Conservation (phyloP, 2,888 invertebrate genomes). For the Mimas tiliae region DNA sequence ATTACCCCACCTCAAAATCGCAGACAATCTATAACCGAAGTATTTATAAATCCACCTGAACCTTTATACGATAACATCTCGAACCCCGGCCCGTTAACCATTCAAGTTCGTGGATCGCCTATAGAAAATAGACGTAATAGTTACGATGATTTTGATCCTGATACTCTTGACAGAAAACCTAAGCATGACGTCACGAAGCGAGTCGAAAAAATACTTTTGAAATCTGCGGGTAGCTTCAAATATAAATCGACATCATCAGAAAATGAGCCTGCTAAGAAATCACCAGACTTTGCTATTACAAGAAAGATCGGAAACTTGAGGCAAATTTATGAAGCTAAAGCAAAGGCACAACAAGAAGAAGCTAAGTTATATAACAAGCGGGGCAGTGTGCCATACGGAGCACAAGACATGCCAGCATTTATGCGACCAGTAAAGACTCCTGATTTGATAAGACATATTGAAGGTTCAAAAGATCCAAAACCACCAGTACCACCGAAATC, state of each 20-base stretch:
- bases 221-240: slow-evolving; percentile 90
- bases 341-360: slow-evolving; percentile 70
- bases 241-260: slow-evolving; percentile 71
- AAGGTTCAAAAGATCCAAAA: slow-evolving; percentile 61
- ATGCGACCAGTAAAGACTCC: slow-evolving; percentile 62
- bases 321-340: slow-evolving; percentile 91
- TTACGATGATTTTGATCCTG: slow-evolving; percentile 92
- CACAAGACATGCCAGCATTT: slow-evolving; percentile 63
- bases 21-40: slow-evolving; percentile 86
- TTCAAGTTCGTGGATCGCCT: slow-evolving; percentile 91
- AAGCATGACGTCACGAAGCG: slow-evolving; percentile 68
- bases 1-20: slow-evolving; percentile 61
- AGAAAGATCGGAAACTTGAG: slow-evolving; percentile 89
- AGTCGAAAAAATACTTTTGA: slow-evolving; percentile 83
- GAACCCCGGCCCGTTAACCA: slow-evolving; percentile 91
- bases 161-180: slow-evolving; percentile 92
- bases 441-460: slow-evolving; percentile 66
- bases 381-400: slow-evolving; percentile 65
- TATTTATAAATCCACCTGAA: slow-evolving; percentile 86
- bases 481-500: slow-evolving; percentile 77
- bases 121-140: slow-evolving; percentile 87
- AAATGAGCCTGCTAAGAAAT: slow-evolving; percentile 53
- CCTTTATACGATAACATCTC: slow-evolving; percentile 80
- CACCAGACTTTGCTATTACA: slow-evolving; percentile 72
- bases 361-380: slow-evolving; percentile 65